Evolutionary conservation across 2,113 vertebrate species (phyloP), one percentile per base, ranked within the genome.

Genomic region (Sceloporus undulatus): DNA sequence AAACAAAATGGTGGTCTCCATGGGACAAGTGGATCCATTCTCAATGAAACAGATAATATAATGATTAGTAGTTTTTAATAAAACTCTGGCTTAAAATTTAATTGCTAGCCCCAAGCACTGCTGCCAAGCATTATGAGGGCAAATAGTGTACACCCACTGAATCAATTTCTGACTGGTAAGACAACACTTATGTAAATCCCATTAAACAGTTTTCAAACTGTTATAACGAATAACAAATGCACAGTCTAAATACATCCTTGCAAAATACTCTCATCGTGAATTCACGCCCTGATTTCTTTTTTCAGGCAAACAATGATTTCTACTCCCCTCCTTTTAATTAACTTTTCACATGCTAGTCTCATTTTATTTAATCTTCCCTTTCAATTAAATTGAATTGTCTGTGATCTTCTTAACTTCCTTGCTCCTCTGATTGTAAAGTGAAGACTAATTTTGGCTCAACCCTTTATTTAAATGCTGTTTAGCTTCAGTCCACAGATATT

Each of bases 301-400:
- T 94, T 89, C 59, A 85, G 91, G 86, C 91, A 87, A 87, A 76
- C 59, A n/a, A 38, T 82, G 76, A 88, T 52, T 89, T 94, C 90
- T 86, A 92, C 38, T 18, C 59, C 38, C 4, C 14, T 75, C 79
- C 14, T 93, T 93, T 92, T 93, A 90, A 94, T 93, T 93, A 92
- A 85, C 71, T 92, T 73, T 93, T 93, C 87, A 73, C 86, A 93
- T 89, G 94, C 90, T 82, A 94, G 87, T 87, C 83, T 93, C 88
- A 93, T 91, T 94, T 92, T 92, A 90, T 92, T 94, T 95, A 93
- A 95, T 91, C 91, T 93, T 93, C 88, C 54, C 93, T 95, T 94
- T 94, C 94, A 95, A 95, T 96, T 95, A 95, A 94, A 94, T 92
- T 93, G 90, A 94, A 90, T 94, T 95, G 91, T 93, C 93, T 95